These are phyloP conservation scores for Ciconia maguari DNA, from an alignment of 2,113 vertebrate species.

Conservation along the genomic window DNA sequence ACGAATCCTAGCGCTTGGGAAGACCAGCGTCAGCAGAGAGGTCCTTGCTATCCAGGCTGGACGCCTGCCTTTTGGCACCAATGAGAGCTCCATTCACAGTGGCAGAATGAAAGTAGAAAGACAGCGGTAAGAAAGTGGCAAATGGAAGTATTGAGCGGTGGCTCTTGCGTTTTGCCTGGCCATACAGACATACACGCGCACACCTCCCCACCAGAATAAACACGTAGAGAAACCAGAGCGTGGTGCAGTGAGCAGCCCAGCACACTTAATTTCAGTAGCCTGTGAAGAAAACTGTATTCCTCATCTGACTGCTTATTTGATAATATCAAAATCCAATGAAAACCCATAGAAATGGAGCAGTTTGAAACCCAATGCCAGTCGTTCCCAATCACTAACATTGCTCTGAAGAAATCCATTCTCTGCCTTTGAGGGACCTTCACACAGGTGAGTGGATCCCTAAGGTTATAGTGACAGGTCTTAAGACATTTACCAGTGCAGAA, in stretches of 20 bases:
- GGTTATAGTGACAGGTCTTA: neutral
- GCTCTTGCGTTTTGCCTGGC: neutral
- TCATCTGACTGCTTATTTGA: neutral
- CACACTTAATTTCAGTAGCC: neutral
- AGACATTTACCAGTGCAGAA: neutral
- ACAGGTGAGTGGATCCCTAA: neutral
- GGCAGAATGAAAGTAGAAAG: neutral
- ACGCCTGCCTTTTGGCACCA: neutral
- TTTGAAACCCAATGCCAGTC: neutral
- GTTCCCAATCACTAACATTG: neutral
- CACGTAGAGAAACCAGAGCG: fast-evolving
- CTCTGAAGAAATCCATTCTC: neutral
- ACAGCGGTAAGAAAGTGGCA: neutral
- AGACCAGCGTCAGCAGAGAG: neutral
- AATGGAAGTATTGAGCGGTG: neutral
- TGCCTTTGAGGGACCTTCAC: neutral
- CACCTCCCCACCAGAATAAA: neutral
- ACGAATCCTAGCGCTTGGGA: fast-evolving
- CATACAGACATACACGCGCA: fast-evolving
- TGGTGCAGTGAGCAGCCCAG: neutral
- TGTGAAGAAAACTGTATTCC: neutral
- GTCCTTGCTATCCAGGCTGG: neutral
- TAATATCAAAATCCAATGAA: neutral
- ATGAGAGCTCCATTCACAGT: neutral
- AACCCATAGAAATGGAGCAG: neutral